Percentiles rank a stretch among this genome's conserved stretches.
Conservation (phyloP, 2,797 vertebrate genomes). For the Pelobates cultripes region DNA sequence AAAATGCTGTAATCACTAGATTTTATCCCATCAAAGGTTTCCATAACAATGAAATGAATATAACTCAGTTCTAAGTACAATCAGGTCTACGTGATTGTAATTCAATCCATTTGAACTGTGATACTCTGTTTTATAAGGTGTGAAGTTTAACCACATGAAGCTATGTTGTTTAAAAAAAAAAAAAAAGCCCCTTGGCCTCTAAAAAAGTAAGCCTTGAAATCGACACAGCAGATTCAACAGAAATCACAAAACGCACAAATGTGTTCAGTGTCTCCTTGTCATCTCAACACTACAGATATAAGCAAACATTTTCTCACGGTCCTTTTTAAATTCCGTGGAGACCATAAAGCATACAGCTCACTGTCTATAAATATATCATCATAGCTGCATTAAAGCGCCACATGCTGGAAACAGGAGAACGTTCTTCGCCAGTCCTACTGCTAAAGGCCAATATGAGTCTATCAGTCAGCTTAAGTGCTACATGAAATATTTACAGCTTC, state of each 20-base stretch:
- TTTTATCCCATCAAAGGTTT: no score
- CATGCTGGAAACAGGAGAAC: constrained; percentile 26
- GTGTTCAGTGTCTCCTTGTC: neutral
- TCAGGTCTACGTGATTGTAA: neutral
- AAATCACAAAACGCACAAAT: neutral
- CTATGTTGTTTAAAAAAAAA: no score
- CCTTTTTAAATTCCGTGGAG: constrained; percentile 8
- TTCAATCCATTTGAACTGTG: neutral
- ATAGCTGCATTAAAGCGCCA: constrained; percentile 41
- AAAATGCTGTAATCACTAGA: no score
- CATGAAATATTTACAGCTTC: neutral
- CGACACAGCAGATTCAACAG: no score
- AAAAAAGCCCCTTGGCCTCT: no score
- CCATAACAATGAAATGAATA: no score
- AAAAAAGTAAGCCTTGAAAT: no score
- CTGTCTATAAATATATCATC: constrained; percentile 40
- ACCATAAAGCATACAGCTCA: constrained; percentile 9
- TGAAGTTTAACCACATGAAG: neutral
- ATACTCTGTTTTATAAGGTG: neutral
- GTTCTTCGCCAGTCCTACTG: neutral
- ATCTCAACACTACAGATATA: neutral
- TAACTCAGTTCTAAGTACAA: no score
- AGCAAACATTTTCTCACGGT: constrained; percentile 50
- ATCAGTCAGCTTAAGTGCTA: constrained; percentile 1
- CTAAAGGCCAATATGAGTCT: neutral